phyloP scores from a whole-genome alignment of 2,113 vertebrate species.

The Beaufortia kweichowensis region DNA sequence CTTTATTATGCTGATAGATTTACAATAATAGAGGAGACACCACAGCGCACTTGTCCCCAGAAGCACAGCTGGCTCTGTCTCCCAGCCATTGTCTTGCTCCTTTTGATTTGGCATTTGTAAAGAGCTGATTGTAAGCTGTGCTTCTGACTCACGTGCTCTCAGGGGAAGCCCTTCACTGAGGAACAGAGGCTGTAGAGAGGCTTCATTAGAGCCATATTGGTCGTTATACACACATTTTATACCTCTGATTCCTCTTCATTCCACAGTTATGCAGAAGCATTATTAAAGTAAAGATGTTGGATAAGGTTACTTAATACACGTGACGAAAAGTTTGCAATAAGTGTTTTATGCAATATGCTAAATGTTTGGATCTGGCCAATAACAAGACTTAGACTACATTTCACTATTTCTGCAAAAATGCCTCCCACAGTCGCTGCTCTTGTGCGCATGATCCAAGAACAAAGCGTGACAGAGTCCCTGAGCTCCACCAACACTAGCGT shows the following conservation, averaged over 20 bases:
- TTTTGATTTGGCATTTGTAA: constrained; percentile 63
- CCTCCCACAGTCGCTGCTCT: constrained; percentile 32
- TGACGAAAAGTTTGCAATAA: no score
- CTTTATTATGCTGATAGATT: constrained; percentile 42
- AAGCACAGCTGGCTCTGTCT: constrained; percentile 62
- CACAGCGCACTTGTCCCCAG: constrained; percentile 53
- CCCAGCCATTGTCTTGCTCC: constrained; percentile 36
- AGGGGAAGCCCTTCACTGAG: constrained; percentile 10
- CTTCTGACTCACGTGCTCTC: constrained; percentile 50
- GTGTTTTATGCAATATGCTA: no score
- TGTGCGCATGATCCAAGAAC: constrained; percentile 55
- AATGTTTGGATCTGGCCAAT: no score
- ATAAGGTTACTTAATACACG: no score
- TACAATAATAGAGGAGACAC: constrained; percentile 67
- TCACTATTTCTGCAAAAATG: background rate
- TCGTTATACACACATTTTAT: background rate
- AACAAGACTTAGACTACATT: background rate
- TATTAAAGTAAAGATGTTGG: background rate
- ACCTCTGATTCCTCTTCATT: background rate
- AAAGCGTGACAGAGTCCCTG: constrained; percentile 29
- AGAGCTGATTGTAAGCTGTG: constrained; percentile 55
- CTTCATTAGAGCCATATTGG: background rate
- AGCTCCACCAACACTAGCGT: constrained; percentile 16
- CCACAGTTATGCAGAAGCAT: background rate
- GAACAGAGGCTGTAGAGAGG: background rate